These are phyloP conservation scores for Cyprinus carpio DNA, from an alignment of 2,113 vertebrate genomes.

Conservation along the genomic window DNA sequence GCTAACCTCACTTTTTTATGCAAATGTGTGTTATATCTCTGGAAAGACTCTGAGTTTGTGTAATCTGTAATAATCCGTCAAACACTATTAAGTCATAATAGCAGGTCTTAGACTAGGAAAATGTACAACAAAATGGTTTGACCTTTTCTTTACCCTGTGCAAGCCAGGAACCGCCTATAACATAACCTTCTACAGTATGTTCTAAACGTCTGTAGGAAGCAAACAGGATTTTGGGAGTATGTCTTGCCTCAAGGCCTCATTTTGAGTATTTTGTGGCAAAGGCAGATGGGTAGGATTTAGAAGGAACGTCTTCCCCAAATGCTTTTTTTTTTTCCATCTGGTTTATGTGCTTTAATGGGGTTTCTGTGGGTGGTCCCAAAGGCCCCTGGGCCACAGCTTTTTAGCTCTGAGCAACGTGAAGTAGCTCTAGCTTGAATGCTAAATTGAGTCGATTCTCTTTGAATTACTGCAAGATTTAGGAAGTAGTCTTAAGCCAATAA, in stretches of 20 bases:
- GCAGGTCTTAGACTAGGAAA: slow-evolving; percentile 62
- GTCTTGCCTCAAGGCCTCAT: slow-evolving; percentile 26
- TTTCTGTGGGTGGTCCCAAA: slow-evolving; percentile 70
- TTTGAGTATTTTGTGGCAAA: slow-evolving; percentile 48
- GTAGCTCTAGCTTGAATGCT: background rate
- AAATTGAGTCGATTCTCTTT: background rate
- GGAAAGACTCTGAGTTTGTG: background rate
- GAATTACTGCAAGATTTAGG: background rate
- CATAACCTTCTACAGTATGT: slow-evolving; percentile 22
- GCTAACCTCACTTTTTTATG: background rate
- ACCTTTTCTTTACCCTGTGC: slow-evolving; percentile 36
- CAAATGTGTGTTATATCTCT: background rate
- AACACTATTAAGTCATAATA: slow-evolving; percentile 68
- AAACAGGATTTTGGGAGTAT: slow-evolving; percentile 23
- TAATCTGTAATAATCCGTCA: slow-evolving; percentile 53
- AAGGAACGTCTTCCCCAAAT: slow-evolving; percentile 39
- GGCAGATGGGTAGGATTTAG: slow-evolving; percentile 45
- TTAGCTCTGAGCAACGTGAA: slow-evolving; percentile 8
- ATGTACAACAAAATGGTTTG: slow-evolving; percentile 8
- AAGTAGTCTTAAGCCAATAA: background rate
- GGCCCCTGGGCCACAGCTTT: slow-evolving; percentile 50
- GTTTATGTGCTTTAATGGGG: slow-evolving; percentile 40
- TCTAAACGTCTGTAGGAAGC: slow-evolving; percentile 25
- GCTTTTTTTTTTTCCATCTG: slow-evolving; percentile 59
- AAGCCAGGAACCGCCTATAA: slow-evolving; percentile 47